Percentiles rank a stretch among this genome's conserved stretches.
Conservation (phyloP, 2,888 invertebrate genomes). For the Zhuqinia jingwanae region DNA sequence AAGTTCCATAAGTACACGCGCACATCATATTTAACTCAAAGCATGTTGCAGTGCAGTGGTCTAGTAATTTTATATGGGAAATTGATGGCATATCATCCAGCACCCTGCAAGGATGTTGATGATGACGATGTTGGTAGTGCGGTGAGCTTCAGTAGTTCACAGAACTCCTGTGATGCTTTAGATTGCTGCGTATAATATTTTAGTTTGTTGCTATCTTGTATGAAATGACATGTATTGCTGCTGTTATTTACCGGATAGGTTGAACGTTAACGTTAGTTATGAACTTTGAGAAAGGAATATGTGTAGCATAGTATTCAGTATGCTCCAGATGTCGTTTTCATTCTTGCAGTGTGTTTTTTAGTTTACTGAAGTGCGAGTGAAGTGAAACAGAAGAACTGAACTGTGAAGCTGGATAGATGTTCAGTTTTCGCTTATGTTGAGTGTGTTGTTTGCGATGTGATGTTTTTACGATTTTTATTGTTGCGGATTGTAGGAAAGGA, state of each 20-base stretch:
- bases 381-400: not conserved
- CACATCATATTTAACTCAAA: not conserved
- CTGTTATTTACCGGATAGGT: slow-evolving; percentile 27
- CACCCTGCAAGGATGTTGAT: not conserved
- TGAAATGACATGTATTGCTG: slow-evolving; percentile 42
- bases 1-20: not conserved
- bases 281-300: not conserved
- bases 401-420: not conserved
- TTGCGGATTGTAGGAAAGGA: not conserved
- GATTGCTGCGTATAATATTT: slow-evolving; percentile 1
- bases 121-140: not conserved
- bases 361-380: not conserved
- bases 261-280: slow-evolving; percentile 8
- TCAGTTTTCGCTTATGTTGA: not conserved
- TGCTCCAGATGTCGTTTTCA: slow-evolving; percentile 1
- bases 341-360: not conserved
- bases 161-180: slow-evolving; percentile 31
- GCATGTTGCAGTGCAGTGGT: not conserved
- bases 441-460: not conserved
- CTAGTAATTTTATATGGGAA: not conserved
- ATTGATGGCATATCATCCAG: slow-evolving; percentile 26
- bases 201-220: slow-evolving; percentile 12
- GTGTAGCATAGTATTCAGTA: not conserved
- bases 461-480: not conserved
- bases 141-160: not conserved